Evolutionary conservation across 2,113 vertebrate genomes (phyloP), one percentile per base, ranked within the genome.

Genomic region (Otis tarda): DNA sequence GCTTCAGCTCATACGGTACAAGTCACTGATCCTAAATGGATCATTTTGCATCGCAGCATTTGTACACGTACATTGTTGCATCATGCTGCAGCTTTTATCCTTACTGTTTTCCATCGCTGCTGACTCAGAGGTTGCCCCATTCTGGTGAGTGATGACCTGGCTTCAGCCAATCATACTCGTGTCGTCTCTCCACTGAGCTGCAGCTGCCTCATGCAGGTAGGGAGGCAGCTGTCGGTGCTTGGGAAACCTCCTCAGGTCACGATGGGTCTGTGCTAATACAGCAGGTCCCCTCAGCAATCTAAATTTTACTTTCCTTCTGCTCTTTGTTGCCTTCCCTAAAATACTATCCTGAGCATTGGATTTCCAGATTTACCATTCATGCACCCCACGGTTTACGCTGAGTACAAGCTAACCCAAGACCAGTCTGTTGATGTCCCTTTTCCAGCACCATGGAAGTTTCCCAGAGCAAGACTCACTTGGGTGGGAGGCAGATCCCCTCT

Each of bases 21-120:
- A 87, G 28, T 22, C 25, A 50, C 33, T 53, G n/a, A 68, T 33
- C 37, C 78, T 33, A 35, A 81, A 71, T 1, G 28, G 52, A 49
- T 67, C 52, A 53, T 49, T 90, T 53, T 35, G 57, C 53, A 39
- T 45, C 1, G 4, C 78, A 90, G 68, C 37, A 31, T 41, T 80
- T 22, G 20, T 14, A 14, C 0, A 1, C 16, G 20, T 49, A 22
- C 12, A 1, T 20, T 59, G 64, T 69, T 81, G 69, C 74, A 37
- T 50, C 37, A 28, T 1, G 14, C 63, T 57, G 41, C 18, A 57
- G 63, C 27, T 90, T 76, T 84, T 39, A 18, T 68, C 24, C n/a
- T 63, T 67, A 25, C 23, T 14, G 27, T 73, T 92, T 73, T 39
- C 68, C 4, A 16, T n/a, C 1, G 0, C 52, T 80, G 52, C 57